Evolutionary conservation across 2,113 vertebrate genomes (phyloP).

Genomic region (Delphinapterus leucas): DNA sequence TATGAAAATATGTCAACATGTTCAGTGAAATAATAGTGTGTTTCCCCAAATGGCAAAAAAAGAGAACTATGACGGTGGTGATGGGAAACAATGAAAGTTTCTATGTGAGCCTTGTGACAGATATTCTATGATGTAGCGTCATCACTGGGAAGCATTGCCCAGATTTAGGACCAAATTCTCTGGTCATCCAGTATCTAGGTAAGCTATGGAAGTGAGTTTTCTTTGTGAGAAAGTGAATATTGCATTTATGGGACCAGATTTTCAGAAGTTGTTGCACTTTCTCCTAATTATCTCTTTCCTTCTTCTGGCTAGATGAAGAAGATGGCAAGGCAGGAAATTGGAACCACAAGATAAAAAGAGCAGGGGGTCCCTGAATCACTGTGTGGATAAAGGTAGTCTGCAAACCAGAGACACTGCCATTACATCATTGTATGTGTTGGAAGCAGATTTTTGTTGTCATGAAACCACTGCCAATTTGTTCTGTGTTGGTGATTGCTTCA

Average conservation of each 20-base stretch:
- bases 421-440: too few species aligned
- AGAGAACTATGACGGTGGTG: rapidly evolving
- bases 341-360: not conserved
- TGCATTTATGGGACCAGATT: not conserved
- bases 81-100: not conserved
- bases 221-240: not conserved
- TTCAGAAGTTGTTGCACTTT: not conserved
- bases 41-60: not conserved
- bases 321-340: not conserved
- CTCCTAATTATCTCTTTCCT: not conserved
- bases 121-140: not conserved
- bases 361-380: too few species aligned
- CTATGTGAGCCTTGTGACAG: not conserved
- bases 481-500: not conserved
- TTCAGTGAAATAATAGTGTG: not conserved
- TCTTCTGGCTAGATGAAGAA: not conserved
- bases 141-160: not conserved
- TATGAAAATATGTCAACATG: not conserved
- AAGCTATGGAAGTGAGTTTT: not conserved
- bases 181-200: not conserved
- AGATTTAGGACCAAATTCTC: not conserved
- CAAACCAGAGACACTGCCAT: not conserved
- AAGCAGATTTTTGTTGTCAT: not conserved
- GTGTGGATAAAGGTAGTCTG: not conserved
- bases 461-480: not conserved